Evolutionary conservation across 2,888 invertebrate genomes (phyloP), one percentile per base, ranked within the genome.

Genomic region (Allacma fusca): DNA sequence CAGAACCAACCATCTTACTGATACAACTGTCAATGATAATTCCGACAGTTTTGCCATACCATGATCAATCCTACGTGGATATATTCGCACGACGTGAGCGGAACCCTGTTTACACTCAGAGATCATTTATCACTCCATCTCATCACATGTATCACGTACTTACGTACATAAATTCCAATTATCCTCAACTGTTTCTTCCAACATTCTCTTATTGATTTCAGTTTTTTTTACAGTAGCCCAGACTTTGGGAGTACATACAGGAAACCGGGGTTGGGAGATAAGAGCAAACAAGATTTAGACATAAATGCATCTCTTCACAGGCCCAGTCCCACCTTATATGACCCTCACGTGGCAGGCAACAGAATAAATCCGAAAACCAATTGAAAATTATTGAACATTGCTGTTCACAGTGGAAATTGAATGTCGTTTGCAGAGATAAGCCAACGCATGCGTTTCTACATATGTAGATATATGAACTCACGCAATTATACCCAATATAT

Each of bases 41-140:
- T 62, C 26, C 21, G n/a, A 24, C 23, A 62, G 62, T 50, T 50
- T 50, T 50, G 1, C 19, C 50, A 50, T 19, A 4, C 50, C 50
- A 62, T 4, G 62, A 26, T 62, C 62, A 23, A 24, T 26, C 23
- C 26, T 24, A 24, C 7, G 13, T 26, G 62, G 19, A 26, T 26
- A 16, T 24, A 23, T 62, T 21, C 62, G 21, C 16, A 12, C 1
- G 62, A 23, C 62, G 62, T 62, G 62, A 62, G 26, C 24, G 62
- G 16, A 62, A 62, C 23, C 62, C 23, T 62, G 62, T 62, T 62
- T 62, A 62, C 62, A 62, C 62, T 16, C 23, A 62, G 24, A 24
- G 21, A 62, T 62, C 62, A 62, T 62, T 62, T 62, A 62, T 62
- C 62, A 24, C 62, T 24, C 62, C 23, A 62, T 62, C 62, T 62